Evolutionary conservation across 2,888 invertebrate genomes (phyloP).

Genomic region (Liposcelis brunnea): DNA sequence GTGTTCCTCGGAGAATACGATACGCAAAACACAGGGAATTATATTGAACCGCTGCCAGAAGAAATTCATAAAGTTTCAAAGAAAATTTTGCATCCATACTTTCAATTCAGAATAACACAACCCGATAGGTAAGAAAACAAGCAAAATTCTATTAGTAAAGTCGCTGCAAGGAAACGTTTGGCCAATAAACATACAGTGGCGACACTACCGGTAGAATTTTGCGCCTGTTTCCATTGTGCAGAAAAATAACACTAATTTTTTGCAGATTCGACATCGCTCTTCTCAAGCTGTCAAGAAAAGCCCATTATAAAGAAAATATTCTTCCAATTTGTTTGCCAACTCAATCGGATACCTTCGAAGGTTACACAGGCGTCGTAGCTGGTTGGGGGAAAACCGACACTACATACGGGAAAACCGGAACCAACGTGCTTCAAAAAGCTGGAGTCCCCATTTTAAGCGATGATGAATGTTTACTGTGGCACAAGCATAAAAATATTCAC

Average conservation of each 20-base stretch:
- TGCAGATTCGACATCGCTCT: conserved; percentile 49
- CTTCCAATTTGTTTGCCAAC: conserved; percentile 63
- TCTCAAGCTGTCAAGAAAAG: conserved; percentile 48
- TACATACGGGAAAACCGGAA: conserved; percentile 47
- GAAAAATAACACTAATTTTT: too few relatives aligned
- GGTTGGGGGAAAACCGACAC: conserved; percentile 71
- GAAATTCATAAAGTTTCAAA: conserved; percentile 50
- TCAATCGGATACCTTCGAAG: conserved; percentile 23
- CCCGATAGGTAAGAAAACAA: conserved; percentile 45
- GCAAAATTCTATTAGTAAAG: neutral
- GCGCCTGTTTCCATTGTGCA: too few relatives aligned
- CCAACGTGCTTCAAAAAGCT: conserved; percentile 61
- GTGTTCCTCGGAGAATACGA: conserved; percentile 69
- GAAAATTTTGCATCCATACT: conserved; percentile 62
- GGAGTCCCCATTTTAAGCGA: conserved; percentile 64
- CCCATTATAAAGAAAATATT: conserved; percentile 46
- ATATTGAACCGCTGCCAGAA: conserved; percentile 42
- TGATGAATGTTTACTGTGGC: conserved; percentile 63
- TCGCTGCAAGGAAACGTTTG: too few relatives aligned
- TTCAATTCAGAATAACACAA: conserved; percentile 64
- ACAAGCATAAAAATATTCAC: conserved; percentile 58
- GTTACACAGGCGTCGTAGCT: conserved; percentile 48
- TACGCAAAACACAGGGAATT: conserved; percentile 48
- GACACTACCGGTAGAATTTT: too few relatives aligned
- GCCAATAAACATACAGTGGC: too few relatives aligned